Percentiles rank a stretch among this genome's conserved stretches.
phyloP scores from a whole-genome alignment of 2,113 vertebrate genomes.

The Muntiacus muntjak region DNA sequence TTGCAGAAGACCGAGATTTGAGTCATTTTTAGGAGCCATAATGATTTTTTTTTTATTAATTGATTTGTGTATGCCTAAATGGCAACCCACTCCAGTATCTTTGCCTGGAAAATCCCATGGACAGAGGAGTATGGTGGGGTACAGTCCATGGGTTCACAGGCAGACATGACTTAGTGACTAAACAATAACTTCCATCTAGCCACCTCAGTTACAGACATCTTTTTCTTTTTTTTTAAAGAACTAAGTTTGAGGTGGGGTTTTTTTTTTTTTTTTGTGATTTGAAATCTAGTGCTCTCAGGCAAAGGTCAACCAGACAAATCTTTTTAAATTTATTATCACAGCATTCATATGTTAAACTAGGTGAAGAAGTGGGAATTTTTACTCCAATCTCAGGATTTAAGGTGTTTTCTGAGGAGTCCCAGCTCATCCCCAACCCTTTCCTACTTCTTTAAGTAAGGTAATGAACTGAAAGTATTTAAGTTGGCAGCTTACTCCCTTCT shows the following conservation, averaged over 20 bases:
- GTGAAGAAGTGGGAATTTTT: not conserved
- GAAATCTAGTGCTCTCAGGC: not conserved
- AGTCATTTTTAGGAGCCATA: not conserved
- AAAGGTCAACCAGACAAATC: not conserved
- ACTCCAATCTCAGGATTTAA: not conserved
- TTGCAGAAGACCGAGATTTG: not conserved
- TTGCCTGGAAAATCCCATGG: not conserved
- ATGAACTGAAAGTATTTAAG: not conserved
- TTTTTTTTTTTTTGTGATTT: not conserved
- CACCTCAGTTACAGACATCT: not conserved
- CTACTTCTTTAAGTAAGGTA: not conserved
- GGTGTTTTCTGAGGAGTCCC: not conserved
- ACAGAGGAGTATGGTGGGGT: not conserved
- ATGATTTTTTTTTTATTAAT: not conserved
- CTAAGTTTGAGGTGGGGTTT: not conserved
- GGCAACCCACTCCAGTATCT: not conserved
- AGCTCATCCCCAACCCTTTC: fast-evolving
- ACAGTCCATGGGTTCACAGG: not conserved
- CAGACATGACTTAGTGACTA: not conserved
- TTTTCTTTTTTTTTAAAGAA: not conserved
- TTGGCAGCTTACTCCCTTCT: not conserved
- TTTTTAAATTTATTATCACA: not conserved
- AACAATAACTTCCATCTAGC: not conserved
- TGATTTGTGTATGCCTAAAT: not conserved
- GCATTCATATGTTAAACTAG: not conserved